Conservation (phyloP, 2,888 invertebrate species). For the Punctoribates punctum region DNA sequence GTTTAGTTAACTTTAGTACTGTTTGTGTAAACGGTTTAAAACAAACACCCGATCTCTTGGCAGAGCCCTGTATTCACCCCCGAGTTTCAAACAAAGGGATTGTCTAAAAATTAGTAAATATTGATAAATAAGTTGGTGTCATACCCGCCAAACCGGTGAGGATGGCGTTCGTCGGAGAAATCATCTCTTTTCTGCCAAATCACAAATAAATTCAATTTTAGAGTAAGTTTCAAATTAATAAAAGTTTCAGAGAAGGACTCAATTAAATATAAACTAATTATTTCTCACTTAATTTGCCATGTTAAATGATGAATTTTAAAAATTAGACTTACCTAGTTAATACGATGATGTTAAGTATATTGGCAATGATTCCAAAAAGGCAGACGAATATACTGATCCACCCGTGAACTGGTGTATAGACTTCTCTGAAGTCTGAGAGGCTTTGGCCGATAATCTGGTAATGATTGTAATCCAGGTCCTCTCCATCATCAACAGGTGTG, state of each 20-base stretch:
- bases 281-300: too few species aligned
- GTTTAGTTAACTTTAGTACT: too few species aligned
- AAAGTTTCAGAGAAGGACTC: not conserved
- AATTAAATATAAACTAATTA: not conserved
- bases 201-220: not conserved
- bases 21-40: too few species aligned
- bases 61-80: too few species aligned
- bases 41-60: too few species aligned
- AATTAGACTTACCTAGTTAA: constrained; percentile 59
- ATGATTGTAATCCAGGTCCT: not conserved
- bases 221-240: not conserved
- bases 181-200: constrained; percentile 70
- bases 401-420: constrained; percentile 63
- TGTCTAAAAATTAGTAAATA: not conserved
- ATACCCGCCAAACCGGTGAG: constrained; percentile 68
- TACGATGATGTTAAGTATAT: constrained; percentile 83
- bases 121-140: not conserved
- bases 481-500: not conserved
- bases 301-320: too few species aligned
- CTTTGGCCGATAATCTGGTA: not conserved
- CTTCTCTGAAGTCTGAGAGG: not conserved
- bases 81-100: not conserved
- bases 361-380: constrained; percentile 81
- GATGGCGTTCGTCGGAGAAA: constrained; percentile 83
- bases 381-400: constrained; percentile 81